Evolutionary conservation across 2,113 vertebrate genomes (phyloP).

Genomic region (Motacilla alba): DNA sequence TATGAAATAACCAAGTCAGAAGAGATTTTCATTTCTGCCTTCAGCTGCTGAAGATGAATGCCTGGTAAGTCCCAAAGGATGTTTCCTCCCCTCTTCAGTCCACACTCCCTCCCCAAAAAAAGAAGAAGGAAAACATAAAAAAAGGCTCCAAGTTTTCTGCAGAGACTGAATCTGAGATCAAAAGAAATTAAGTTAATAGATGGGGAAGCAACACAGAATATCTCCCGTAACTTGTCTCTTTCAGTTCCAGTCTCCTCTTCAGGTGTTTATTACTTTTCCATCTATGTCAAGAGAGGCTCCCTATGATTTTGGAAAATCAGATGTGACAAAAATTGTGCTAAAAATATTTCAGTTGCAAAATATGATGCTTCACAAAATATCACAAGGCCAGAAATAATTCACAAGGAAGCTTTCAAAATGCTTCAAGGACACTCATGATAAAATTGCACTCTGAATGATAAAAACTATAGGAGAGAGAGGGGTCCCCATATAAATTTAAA

Average conservation of each 20-base stretch:
- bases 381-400: slow-evolving; percentile 48
- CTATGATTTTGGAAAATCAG: slow-evolving; percentile 12
- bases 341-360: slow-evolving; percentile 58
- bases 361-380: slow-evolving; percentile 20
- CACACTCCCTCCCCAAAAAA: too few relatives aligned
- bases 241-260: neutral
- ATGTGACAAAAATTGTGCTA: slow-evolving; percentile 1
- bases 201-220: neutral
- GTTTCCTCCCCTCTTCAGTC: neutral
- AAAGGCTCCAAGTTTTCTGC: neutral
- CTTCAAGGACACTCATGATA: neutral
- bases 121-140: neutral
- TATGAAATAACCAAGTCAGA: slow-evolving; percentile 6
- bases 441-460: slow-evolving; percentile 19
- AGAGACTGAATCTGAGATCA: neutral
- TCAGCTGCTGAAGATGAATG: neutral
- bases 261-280: slow-evolving; percentile 1
- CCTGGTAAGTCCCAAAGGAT: neutral
- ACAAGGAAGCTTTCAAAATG: slow-evolving; percentile 4
- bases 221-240: neutral
- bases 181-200: neutral
- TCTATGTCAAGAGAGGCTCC: slow-evolving; percentile 6
- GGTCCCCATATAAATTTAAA: slow-evolving; percentile 4
- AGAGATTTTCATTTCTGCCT: neutral
- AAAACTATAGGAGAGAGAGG: neutral